phyloP scores from a whole-genome alignment of 2,113 vertebrate species.

The Pristiophorus japonicus region DNA sequence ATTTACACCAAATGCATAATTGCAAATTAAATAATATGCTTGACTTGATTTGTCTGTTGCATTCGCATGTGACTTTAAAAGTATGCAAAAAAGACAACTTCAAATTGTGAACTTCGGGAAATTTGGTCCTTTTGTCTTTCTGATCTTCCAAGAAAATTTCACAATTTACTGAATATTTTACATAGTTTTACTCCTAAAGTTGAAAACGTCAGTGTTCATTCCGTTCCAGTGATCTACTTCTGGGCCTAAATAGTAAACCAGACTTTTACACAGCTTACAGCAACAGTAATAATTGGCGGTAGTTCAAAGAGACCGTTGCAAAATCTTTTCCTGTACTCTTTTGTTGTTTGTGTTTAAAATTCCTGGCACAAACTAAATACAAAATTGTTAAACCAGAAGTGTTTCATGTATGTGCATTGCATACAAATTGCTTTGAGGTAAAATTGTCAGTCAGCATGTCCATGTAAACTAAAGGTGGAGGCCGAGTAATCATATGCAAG shows the following conservation, averaged over 20 bases:
- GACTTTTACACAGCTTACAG: background rate
- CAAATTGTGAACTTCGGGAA: background rate
- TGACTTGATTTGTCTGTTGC: background rate
- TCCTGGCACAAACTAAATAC: background rate
- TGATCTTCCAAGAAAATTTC: background rate
- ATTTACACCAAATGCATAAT: background rate
- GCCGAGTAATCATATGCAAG: background rate
- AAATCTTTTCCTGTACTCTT: background rate
- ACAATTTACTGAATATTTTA: background rate
- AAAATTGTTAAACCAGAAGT: conserved; percentile 7
- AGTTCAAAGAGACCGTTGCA: background rate
- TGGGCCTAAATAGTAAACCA: conserved; percentile 19
- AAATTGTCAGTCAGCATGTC: conserved; percentile 1
- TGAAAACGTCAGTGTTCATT: background rate
- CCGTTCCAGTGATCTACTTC: background rate
- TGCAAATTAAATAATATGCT: background rate
- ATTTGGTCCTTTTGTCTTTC: background rate
- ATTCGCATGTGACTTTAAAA: background rate
- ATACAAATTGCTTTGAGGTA: background rate
- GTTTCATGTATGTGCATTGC: background rate
- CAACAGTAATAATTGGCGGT: background rate
- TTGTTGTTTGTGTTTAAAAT: conserved; percentile 26
- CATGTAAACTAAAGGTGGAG: background rate
- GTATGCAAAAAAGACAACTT: background rate
- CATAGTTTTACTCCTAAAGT: background rate